Base-by-base conservation (phyloP, 2,113 vertebrate species). In the Sander lucioperca region DNA sequence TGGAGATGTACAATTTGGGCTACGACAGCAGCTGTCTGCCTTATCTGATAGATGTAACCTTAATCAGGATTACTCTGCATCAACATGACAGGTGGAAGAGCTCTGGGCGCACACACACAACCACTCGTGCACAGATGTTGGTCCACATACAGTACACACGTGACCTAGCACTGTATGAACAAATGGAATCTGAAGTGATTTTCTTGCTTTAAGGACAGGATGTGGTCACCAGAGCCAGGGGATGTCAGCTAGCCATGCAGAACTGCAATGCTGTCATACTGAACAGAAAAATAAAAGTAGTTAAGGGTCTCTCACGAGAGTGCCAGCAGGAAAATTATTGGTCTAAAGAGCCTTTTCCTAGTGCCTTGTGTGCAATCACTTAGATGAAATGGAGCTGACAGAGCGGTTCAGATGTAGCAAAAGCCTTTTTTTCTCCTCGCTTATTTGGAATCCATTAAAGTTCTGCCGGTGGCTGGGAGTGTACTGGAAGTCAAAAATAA, bases 101-200 rank as follows among this genome's bases (percentile, higher is more conserved):
- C 16, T 65, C 58, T 13, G 18, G 36, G 30, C 61, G 3, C 30
- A 12, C 72, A 48, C 51, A 53, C 36, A 64, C 36, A 64, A 48
- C 43, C 51, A 62, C 45, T 43, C 47, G 27, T 14, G 56, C 36
- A 48, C 18, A 58, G 6, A 66, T 47, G 63, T 66, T 48, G 51
- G n/a, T 30, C 48, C 45, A 30, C 50, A 61, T 25, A 61, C 33
- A 33, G 33, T 33, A 6, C 59, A 62, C 69, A 77, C 11, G 27
- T 13, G 48, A 63, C 33, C 27, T 11, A n/a, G 50, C 51, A 1
- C 25, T 51, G 51, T 8, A 36, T 3, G 71, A 76, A 71, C 57
- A 87, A 82, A 85, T 79, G 18, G 10, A 62, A 65, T 64, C 36
- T 72, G 59, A 90, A 84, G 65, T 75, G 45, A 81, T 66, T 83